Evolutionary conservation across 2,888 invertebrate species (phyloP).

Genomic region (Yponomeuta sedellus): DNA sequence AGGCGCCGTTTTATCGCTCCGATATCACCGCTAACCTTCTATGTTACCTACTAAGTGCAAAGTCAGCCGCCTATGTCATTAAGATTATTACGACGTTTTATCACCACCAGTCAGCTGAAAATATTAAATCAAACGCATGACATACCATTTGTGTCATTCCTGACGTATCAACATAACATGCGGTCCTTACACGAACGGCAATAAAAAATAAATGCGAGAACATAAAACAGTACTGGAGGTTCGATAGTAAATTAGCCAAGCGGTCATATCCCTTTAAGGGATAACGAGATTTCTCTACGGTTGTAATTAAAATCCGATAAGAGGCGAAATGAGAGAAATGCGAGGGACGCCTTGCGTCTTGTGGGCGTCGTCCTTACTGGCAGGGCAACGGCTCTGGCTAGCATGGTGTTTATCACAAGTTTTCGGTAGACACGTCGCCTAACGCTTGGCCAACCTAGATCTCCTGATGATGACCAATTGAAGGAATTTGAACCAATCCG

Average conservation of each 20-base stretch:
- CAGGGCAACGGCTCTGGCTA: background rate
- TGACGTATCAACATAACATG: slow-evolving; percentile 18
- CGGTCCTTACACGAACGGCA: slow-evolving; percentile 41
- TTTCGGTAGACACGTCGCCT: background rate
- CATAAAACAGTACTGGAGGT: slow-evolving; percentile 57
- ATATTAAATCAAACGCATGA: slow-evolving; percentile 22
- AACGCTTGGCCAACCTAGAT: no score
- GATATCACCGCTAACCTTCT: no score
- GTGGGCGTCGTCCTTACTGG: background rate
- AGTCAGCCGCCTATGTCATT: no score
- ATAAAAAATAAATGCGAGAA: slow-evolving; percentile 60
- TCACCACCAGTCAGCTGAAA: slow-evolving; percentile 18
- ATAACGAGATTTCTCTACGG: slow-evolving; percentile 71
- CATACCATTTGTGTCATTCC: slow-evolving; percentile 11
- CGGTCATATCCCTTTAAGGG: slow-evolving; percentile 70
- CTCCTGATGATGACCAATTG: no score
- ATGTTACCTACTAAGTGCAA: no score
- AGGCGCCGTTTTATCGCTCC: no score
- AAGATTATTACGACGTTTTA: background rate
- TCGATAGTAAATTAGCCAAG: slow-evolving; percentile 65
- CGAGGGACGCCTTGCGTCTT: background rate
- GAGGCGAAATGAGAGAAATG: slow-evolving; percentile 65
- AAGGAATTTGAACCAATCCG: no score
- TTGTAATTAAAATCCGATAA: slow-evolving; percentile 75
- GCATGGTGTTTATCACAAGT: background rate